A percentile compares a stretch with the other conserved stretches of the same genome.
phyloP scores from a whole-genome alignment of 1,140 invertebrate genomes.

The Thereuonema tuberculata region DNA sequence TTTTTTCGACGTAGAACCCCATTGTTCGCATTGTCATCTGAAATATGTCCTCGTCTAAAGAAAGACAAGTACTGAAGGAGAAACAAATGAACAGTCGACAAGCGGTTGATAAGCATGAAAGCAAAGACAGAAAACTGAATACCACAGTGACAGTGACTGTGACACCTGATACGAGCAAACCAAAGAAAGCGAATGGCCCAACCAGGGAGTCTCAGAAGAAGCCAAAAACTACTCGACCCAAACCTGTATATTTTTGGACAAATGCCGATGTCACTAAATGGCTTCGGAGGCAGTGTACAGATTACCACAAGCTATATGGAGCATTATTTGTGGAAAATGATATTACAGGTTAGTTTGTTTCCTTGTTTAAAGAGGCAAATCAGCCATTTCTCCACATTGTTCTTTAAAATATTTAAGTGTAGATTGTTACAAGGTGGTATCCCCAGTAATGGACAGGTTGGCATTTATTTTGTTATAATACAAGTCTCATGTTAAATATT shows the following conservation, averaged over 20 bases:
- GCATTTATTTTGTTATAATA: too few species aligned
- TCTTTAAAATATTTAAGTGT: too few species aligned
- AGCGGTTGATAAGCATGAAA: background rate
- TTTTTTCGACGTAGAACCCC: too few species aligned
- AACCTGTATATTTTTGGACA: slow-evolving; percentile 5
- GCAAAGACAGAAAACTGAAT: too few species aligned
- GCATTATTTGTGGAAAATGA: background rate
- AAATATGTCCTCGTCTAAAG: background rate
- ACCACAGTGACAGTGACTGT: background rate
- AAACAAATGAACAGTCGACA: background rate
- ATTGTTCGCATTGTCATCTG: too few species aligned
- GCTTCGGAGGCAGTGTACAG: background rate
- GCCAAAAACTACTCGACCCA: background rate
- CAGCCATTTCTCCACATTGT: too few species aligned
- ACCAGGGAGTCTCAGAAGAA: background rate
- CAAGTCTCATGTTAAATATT: too few species aligned
- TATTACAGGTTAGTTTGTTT: slow-evolving; percentile 3
- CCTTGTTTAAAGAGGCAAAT: too few species aligned
- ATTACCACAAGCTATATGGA: background rate
- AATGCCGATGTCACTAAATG: background rate
- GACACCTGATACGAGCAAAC: background rate
- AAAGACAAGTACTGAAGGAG: background rate
- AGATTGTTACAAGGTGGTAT: too few species aligned
- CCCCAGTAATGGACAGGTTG: too few species aligned
- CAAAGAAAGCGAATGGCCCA: background rate